These are phyloP conservation scores for Dendrolimus pini DNA, from an alignment of 2,888 invertebrate species.

Conservation along the genomic window DNA sequence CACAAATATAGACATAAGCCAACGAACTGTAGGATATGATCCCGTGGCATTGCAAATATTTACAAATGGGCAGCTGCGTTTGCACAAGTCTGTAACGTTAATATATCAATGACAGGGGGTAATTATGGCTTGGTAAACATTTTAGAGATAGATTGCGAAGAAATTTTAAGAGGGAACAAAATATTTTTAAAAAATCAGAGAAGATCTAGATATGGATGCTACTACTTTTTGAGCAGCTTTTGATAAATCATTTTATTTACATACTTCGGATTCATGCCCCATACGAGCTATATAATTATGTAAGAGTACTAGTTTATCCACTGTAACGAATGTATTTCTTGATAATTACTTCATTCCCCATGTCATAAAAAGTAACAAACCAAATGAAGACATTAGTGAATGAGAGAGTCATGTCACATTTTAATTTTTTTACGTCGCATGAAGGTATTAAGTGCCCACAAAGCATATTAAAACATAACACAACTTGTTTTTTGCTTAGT, in stretches of 20 bases:
- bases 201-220: neutral
- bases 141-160: neutral
- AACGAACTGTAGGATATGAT: constrained; percentile 55
- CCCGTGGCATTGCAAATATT: constrained; percentile 49
- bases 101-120: constrained; percentile 47
- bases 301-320: too few species aligned
- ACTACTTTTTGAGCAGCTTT: neutral
- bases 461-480: too few species aligned
- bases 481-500: too few species aligned
- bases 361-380: too few species aligned
- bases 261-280: neutral
- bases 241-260: neutral
- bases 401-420: too few species aligned
- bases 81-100: constrained; percentile 29
- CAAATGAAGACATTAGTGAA: too few species aligned
- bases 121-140: neutral
- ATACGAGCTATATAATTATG: too few species aligned
- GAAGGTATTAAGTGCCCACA: too few species aligned
- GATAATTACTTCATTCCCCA: too few species aligned
- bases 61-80: constrained; percentile 47
- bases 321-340: too few species aligned
- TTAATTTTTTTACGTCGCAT: too few species aligned
- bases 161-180: neutral
- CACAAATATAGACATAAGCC: constrained; percentile 57
- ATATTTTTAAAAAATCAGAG: neutral